These are phyloP conservation scores for Lucilia sericata DNA, from an alignment of 1,140 invertebrate genomes.

Conservation along the genomic window DNA sequence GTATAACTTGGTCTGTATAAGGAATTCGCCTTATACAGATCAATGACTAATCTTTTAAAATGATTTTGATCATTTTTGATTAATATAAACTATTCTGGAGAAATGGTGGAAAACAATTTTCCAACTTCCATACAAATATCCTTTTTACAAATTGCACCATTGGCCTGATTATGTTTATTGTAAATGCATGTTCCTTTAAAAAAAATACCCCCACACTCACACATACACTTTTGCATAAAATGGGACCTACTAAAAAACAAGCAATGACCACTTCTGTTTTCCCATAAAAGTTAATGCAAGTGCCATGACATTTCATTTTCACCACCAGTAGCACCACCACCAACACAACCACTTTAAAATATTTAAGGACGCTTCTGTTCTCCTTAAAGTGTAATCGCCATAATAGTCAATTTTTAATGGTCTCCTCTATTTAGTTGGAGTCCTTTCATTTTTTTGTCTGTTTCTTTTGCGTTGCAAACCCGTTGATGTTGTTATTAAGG, in stretches of 20 bases:
- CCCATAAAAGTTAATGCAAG: conserved; percentile 41
- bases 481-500: background rate
- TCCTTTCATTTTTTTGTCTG: background rate
- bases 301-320: conserved; percentile 34
- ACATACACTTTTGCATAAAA: background rate
- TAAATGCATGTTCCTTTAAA: background rate
- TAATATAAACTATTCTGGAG: too few relatives aligned
- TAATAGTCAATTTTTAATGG: conserved; percentile 12
- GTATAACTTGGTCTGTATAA: too few relatives aligned
- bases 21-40: too few relatives aligned
- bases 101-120: too few relatives aligned
- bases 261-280: conserved; percentile 28
- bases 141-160: too few relatives aligned
- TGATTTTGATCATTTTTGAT: too few relatives aligned
- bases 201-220: background rate
- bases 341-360: background rate
- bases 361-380: background rate
- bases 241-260: background rate
- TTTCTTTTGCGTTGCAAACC: background rate
- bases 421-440: background rate
- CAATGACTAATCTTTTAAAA: too few relatives aligned
- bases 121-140: too few relatives aligned
- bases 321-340: background rate
- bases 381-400: background rate
- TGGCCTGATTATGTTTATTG: too few relatives aligned